Evolutionary conservation across 2,113 vertebrate genomes (phyloP), one percentile per base, ranked within the genome.

Genomic region (Pelobates fuscus): DNA sequence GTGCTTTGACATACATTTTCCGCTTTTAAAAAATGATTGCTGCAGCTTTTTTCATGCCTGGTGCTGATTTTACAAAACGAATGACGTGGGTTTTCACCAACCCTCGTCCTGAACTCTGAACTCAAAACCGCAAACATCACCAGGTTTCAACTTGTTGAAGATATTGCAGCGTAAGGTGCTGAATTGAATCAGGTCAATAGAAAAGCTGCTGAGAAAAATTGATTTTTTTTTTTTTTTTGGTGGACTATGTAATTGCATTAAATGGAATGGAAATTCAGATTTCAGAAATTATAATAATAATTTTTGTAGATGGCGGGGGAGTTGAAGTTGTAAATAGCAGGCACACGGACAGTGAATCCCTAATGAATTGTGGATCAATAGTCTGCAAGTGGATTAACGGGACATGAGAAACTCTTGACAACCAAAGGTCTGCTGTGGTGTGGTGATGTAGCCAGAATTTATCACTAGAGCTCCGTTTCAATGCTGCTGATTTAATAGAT

Each of bases 191-290:
- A 37, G 46, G 27, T 63, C 43, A 32, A 46, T 30, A 18, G 44
- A 14, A 54, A 62, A 54, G 26, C 70, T 54, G 59, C 59, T 29
- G 26, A 37, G 15, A 63, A 60, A 17, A 23, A 72, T 54, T 63
- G 70, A 72, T 71, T 52, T 52, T 44, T 60, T 59, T 71, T 17
- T 71, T 46, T 46, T 41, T 58, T 57, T 70, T n/a, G n/a, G 15
- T 14, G 10, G 41, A 6, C 14, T 12, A 18, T 52, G 60, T 71
- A 71, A 71, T 71, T 71, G 26, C 70, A 62, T 61, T 71, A 71
- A 49, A 29, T 14, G 25, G 41, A 52, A 30, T 46, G 27, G 70
- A 52, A 49, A 52, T 62, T 14, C 14, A 17, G 58, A 49, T 71
- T 20, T 71, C 10, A 25, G 41, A 23, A 46, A 46, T 70, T 60